Evolutionary conservation across 2,797 vertebrate species (phyloP).

Genomic region (Lithobates sylvaticus): DNA sequence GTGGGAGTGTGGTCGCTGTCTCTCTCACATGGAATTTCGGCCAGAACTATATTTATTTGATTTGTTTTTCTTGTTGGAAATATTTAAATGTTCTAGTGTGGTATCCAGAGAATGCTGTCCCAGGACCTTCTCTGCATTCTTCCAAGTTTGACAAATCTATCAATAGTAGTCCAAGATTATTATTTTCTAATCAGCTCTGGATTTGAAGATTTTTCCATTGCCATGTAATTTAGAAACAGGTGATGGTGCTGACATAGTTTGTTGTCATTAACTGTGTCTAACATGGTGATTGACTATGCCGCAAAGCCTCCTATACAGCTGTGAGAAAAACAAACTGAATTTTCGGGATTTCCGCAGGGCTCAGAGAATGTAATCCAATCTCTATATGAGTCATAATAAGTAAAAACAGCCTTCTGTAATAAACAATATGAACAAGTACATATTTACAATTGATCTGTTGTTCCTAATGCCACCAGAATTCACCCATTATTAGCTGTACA

Average conservation of each 20-base stretch:
- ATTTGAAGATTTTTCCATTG: background rate
- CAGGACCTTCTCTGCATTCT: background rate
- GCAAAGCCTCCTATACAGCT: background rate
- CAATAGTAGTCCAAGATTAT: background rate
- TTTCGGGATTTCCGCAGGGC: background rate
- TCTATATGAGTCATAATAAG: background rate
- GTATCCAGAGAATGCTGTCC: constrained; percentile 18
- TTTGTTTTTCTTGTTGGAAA: background rate
- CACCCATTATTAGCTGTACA: too few relatives aligned
- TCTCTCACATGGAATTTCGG: constrained; percentile 21
- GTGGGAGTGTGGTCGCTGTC: background rate
- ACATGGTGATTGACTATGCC: background rate
- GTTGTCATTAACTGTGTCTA: background rate
- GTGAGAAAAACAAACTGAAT: background rate
- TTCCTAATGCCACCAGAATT: too few relatives aligned
- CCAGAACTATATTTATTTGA: constrained; percentile 35
- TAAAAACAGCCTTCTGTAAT: background rate
- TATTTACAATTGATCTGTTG: too few relatives aligned
- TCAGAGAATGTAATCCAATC: background rate
- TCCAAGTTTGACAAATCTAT: background rate
- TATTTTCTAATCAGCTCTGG: background rate
- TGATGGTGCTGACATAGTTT: too few relatives aligned
- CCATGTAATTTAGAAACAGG: background rate
- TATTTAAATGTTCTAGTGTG: constrained; percentile 14
- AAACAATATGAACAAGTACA: background rate